phyloP scores from a whole-genome alignment of 2,797 vertebrate genomes.

The Pantherophis alleghaniensis region DNA sequence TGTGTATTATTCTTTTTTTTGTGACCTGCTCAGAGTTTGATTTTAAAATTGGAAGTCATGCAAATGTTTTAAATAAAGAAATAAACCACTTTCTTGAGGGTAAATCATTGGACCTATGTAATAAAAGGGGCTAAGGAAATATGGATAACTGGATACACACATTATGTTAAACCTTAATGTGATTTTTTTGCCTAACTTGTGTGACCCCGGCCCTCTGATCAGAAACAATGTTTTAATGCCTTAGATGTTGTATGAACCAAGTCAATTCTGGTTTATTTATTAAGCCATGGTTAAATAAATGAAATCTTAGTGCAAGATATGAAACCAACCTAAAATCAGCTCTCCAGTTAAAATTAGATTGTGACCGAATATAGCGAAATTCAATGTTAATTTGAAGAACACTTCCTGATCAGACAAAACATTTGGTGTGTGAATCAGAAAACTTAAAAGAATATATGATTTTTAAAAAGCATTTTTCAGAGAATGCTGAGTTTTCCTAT shows the following conservation, averaged over 20 bases:
- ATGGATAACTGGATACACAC: background rate
- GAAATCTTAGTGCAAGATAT: background rate
- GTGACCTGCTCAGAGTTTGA: background rate
- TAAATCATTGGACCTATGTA: background rate
- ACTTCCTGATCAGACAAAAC: background rate
- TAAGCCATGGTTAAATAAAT: background rate
- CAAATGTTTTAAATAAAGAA: background rate
- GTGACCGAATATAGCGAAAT: background rate
- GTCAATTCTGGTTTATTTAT: background rate
- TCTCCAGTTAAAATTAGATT: background rate
- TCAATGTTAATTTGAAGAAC: background rate
- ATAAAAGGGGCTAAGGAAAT: background rate
- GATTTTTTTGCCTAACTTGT: background rate
- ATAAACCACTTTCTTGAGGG: background rate
- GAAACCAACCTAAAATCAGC: background rate
- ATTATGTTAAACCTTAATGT: background rate
- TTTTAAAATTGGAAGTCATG: background rate
- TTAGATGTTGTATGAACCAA: background rate
- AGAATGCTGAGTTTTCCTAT: background rate
- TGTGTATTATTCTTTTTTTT: background rate
- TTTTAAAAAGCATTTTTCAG: background rate
- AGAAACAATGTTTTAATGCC: background rate
- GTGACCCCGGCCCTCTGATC: background rate
- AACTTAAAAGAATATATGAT: background rate
- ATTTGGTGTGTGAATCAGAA: background rate